Percentiles rank a stretch among this genome's conserved stretches.
These are phyloP conservation scores for Psettodes erumei DNA, from an alignment of 2,113 vertebrate genomes.

Conservation along the genomic window DNA sequence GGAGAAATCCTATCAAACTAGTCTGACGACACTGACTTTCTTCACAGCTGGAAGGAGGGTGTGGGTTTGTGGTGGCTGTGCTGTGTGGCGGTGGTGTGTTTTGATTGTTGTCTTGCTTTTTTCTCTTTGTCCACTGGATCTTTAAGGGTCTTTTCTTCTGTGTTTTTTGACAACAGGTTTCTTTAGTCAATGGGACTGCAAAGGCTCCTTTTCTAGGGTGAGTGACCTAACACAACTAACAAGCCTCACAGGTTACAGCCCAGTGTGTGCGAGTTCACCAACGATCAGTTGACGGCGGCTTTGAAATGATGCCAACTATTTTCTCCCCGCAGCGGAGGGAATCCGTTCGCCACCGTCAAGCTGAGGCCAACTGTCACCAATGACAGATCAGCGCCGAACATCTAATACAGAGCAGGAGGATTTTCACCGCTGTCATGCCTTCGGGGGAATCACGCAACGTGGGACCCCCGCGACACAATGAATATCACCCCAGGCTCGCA, in stretches of 20 bases:
- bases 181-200: constrained; percentile 87
- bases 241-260: background rate
- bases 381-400: constrained; percentile 92
- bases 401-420: constrained; percentile 72
- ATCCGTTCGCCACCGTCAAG: constrained; percentile 94
- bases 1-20: constrained; percentile 73
- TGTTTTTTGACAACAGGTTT: constrained; percentile 83
- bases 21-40: constrained; percentile 61
- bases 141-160: constrained; percentile 44
- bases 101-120: constrained; percentile 24
- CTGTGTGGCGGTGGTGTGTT: constrained; percentile 20
- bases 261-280: background rate
- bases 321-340: constrained; percentile 87
- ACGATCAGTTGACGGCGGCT: background rate
- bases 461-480: constrained; percentile 13
- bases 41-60: constrained; percentile 42
- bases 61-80: constrained; percentile 27
- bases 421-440: constrained; percentile 55
- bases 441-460: constrained; percentile 28
- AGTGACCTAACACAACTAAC: constrained; percentile 48
- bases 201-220: constrained; percentile 94
- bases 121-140: constrained; percentile 8
- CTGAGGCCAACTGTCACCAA: constrained; percentile 95
- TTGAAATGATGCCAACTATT: background rate
- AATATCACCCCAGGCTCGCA: constrained; percentile 38